Conservation (phyloP, 2,113 vertebrate genomes). For the Pyrgilauda ruficollis region DNA sequence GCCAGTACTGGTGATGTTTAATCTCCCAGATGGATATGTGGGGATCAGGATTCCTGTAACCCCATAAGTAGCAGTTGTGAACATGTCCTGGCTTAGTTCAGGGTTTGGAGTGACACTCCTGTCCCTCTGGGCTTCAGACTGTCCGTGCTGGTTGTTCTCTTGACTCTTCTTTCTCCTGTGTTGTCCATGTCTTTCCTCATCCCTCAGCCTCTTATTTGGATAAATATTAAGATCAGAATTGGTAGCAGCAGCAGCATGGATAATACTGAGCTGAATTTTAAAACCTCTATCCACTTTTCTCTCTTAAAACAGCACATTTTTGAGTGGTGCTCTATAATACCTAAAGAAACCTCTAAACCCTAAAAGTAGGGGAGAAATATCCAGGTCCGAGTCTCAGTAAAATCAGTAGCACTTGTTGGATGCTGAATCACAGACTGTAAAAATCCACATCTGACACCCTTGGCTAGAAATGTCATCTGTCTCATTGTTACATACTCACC, state of each 20-base stretch:
- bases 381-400: not conserved
- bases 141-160: not conserved
- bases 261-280: not conserved
- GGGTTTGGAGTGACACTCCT: not conserved
- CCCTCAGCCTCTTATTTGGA: not conserved
- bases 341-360: rapidly evolving
- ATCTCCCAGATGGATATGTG: not conserved
- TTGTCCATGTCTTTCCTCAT: not conserved
- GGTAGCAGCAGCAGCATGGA: not conserved
- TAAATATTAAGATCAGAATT: not conserved
- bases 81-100: not conserved
- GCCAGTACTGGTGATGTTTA: not conserved
- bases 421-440: not conserved
- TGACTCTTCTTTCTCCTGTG: not conserved
- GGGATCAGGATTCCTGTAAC: not conserved
- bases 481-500: rapidly evolving
- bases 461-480: not conserved
- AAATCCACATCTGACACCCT: not conserved
- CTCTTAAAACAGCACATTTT: not conserved
- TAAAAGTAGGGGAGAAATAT: not conserved
- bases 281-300: not conserved
- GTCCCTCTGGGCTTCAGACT: not conserved
- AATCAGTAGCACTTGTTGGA: not conserved
- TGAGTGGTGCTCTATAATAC: not conserved
- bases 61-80: not conserved